Evolutionary conservation across 2,888 invertebrate species (phyloP).

Genomic region (Lepidochrysops patricia): DNA sequence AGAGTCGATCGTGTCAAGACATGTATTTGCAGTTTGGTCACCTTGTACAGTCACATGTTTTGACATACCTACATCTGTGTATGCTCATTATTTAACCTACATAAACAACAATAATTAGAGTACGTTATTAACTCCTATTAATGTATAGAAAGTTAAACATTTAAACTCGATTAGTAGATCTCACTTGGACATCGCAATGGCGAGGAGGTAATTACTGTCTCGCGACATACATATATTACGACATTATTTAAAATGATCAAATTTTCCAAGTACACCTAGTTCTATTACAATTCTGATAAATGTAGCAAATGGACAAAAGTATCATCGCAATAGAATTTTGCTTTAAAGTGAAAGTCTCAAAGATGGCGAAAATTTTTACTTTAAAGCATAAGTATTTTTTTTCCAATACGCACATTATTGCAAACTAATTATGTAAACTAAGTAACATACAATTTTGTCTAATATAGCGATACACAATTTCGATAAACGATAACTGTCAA

Average conservation of each 20-base stretch:
- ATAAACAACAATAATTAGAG: constrained; percentile 4
- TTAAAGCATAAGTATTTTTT: background rate
- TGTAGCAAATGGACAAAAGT: background rate
- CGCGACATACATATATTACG: background rate
- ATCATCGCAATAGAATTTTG: too few species aligned
- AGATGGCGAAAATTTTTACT: background rate
- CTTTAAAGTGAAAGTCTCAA: too few species aligned
- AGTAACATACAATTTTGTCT: constrained; percentile 5
- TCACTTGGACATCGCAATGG: background rate
- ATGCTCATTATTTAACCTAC: background rate
- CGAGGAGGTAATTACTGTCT: background rate
- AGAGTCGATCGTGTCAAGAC: background rate
- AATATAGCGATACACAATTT: background rate
- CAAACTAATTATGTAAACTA: background rate
- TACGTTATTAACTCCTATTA: background rate
- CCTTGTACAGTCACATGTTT: background rate
- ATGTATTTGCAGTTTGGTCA: constrained; percentile 2
- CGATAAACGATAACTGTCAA: constrained; percentile 2
- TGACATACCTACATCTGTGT: background rate
- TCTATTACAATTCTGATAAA: background rate
- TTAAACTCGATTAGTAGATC: background rate
- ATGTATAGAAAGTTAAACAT: background rate
- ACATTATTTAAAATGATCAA: background rate
- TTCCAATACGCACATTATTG: background rate
- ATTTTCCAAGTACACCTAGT: too few species aligned